Base-by-base conservation (phyloP, 2,888 invertebrate genomes). In the Oscheius onirici region DNA sequence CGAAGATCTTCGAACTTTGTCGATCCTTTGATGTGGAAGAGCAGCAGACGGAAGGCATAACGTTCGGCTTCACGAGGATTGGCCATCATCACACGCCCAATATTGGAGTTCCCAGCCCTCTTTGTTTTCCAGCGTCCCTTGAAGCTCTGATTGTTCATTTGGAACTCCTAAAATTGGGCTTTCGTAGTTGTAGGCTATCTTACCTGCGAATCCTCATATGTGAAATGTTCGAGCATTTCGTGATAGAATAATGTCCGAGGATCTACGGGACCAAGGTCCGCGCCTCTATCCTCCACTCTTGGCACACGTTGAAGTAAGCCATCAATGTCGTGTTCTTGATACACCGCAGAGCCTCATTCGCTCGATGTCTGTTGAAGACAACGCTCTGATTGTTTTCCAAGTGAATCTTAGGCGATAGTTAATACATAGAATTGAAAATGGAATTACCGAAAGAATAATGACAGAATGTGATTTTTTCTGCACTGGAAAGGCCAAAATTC, bases 401-500 rank as follows among this genome's bases (percentile, higher is more conserved):
- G 43, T 81, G 80, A 0, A 81, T 69, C 20, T 58, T 10, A n/a
- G n/a, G n/a, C n/a, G n/a, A n/a, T n/a, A n/a, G n/a, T n/a, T n/a
- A n/a, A n/a, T n/a, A n/a, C n/a, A n/a, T n/a, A n/a, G n/a, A n/a
- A n/a, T n/a, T n/a, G n/a, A n/a, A n/a, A n/a, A n/a, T n/a, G 15
- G 3, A 46, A 5, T 17, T 1, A 46, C 46, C 3, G 46, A 5
- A 3, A 46, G 13, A 3, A 15, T 13, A 3, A 17, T 13, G 46
- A 46, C 46, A n/a, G 17, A 24, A 22, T 80, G 73, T 20, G 69
- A 72, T 26, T 51, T 71, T 13, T 69, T 70, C 13, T 68, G 22
- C 43, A 75, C 67, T 0, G n/a, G 5, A 40, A 67, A 85, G 58
- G 80, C 70, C 10, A 69, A 60, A 2, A 75, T 24, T 11, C 69